Conservation (phyloP, 2,113 vertebrate species). For the Osmerus eperlanus region DNA sequence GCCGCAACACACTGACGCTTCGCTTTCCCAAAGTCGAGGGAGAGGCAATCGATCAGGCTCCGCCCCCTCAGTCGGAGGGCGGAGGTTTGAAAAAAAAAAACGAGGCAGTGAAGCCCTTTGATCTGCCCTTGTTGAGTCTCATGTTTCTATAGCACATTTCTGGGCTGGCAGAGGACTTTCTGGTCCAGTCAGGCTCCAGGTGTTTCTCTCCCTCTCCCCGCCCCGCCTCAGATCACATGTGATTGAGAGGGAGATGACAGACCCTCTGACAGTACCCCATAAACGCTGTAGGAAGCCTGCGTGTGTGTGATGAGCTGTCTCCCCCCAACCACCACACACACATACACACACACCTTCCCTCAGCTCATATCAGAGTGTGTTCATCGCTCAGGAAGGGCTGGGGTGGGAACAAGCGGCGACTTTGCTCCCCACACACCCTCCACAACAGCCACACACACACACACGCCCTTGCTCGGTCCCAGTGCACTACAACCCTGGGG, state of each 20-base stretch:
- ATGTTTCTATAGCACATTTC: too few relatives aligned
- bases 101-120: neutral
- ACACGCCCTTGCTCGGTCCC: neutral
- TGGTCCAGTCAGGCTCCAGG: too few relatives aligned
- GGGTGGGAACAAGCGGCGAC: slow-evolving; percentile 10
- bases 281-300: too few relatives aligned
- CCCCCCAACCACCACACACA: too few relatives aligned
- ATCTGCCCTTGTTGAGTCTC: too few relatives aligned
- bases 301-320: too few relatives aligned
- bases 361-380: neutral
- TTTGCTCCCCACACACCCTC: neutral
- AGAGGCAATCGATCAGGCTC: slow-evolving; percentile 5
- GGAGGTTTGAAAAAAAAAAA: too few relatives aligned
- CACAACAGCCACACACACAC: neutral
- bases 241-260: too few relatives aligned
- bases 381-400: slow-evolving; percentile 11
- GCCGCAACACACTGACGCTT: slow-evolving; percentile 14
- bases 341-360: neutral
- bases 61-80: neutral
- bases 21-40: slow-evolving; percentile 22
- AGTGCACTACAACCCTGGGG: neutral
- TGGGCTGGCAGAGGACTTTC: too few relatives aligned
- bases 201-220: too few relatives aligned
- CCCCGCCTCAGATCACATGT: too few relatives aligned
- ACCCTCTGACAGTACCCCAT: too few relatives aligned